phyloP scores from a whole-genome alignment of 2,888 invertebrate species.

The Hydroisotoma schaefferi region DNA sequence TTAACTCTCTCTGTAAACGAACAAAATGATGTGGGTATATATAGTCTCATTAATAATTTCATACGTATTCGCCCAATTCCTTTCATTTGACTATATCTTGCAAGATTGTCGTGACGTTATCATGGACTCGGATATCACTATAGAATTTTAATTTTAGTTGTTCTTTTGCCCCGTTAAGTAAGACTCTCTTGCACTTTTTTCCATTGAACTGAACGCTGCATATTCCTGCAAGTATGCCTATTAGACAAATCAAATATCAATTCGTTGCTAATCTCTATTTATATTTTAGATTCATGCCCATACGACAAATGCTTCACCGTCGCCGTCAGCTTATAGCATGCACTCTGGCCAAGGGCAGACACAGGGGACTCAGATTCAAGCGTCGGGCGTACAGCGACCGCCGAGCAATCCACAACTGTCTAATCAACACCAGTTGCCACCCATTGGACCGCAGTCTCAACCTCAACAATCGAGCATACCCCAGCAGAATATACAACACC shows the following conservation, averaged over 20 bases:
- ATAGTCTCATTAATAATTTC: slow-evolving; percentile 5
- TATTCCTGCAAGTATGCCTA: too few species aligned
- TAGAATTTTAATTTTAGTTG: too few species aligned
- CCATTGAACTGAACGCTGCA: too few species aligned
- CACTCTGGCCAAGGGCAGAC: not conserved
- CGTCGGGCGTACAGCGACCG: not conserved
- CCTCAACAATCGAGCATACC: slow-evolving; percentile 13
- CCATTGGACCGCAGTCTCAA: slow-evolving; percentile 13
- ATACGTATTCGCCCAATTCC: slow-evolving; percentile 3
- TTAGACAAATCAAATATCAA: too few species aligned
- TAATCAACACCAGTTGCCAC: not conserved
- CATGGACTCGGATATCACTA: not conserved
- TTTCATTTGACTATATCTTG: slow-evolving; percentile 7
- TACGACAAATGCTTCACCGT: too few species aligned
- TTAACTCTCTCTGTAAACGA: too few species aligned
- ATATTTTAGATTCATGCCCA: too few species aligned
- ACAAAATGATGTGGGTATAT: slow-evolving; percentile 10
- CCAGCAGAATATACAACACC: slow-evolving; percentile 49
- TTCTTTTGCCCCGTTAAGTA: too few species aligned
- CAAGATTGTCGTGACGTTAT: not conserved
- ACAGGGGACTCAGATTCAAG: not conserved
- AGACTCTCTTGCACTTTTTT: too few species aligned
- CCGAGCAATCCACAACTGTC: not conserved
- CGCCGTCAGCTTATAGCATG: too few species aligned
- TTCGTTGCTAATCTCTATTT: too few species aligned